These are phyloP conservation scores for Hestina assimilis DNA, from an alignment of 1,140 invertebrate species.

Conservation along the genomic window DNA sequence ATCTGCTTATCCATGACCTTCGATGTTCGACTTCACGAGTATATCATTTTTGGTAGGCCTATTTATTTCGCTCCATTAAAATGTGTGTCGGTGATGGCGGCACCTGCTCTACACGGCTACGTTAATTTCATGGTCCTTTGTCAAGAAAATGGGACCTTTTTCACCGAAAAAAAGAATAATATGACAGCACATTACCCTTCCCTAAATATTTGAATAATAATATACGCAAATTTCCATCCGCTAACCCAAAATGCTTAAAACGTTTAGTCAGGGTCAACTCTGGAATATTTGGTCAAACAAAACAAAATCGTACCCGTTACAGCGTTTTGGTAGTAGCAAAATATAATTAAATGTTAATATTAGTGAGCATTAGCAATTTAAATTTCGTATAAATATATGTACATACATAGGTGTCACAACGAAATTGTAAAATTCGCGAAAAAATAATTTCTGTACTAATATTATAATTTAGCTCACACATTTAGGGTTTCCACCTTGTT, in stretches of 20 bases:
- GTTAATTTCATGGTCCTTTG: not conserved
- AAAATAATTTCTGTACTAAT: too few species aligned
- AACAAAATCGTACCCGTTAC: not conserved
- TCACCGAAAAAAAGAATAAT: not conserved
- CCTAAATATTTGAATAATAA: conserved; percentile 4
- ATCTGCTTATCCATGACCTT: too few species aligned
- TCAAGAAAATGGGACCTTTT: not conserved
- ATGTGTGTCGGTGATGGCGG: too few species aligned
- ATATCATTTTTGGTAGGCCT: not conserved
- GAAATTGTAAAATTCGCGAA: too few species aligned
- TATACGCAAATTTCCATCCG: not conserved
- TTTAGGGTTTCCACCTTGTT: too few species aligned
- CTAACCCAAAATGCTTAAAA: not conserved
- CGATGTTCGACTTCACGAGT: not conserved
- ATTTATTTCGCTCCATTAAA: not conserved
- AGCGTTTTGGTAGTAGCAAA: too few species aligned
- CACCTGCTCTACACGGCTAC: too few species aligned
- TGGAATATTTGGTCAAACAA: not conserved
- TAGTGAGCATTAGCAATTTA: too few species aligned
- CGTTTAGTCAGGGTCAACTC: not conserved
- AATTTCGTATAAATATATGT: too few species aligned
- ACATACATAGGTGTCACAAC: too few species aligned
- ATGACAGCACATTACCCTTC: not conserved
- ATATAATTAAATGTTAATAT: not conserved
- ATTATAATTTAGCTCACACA: too few species aligned